These are phyloP conservation scores for Parnassius orleans DNA, from an alignment of 2,888 invertebrate genomes.

Conservation along the genomic window DNA sequence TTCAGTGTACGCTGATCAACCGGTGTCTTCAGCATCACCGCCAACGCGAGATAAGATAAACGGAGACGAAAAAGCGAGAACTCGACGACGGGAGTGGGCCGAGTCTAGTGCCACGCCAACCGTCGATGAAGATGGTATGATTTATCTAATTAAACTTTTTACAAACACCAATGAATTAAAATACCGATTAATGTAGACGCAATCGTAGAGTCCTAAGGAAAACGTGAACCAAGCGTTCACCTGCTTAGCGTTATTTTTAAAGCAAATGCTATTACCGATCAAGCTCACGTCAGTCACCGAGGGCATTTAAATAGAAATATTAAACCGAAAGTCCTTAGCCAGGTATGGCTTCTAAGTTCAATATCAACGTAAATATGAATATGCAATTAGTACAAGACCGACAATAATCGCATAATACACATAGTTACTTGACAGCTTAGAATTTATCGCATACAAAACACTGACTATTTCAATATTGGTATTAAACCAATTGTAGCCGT, in stretches of 20 bases:
- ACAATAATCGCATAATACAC: background rate
- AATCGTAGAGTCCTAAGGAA: too few species aligned
- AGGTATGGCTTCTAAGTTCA: conserved; percentile 11
- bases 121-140: conserved; percentile 48
- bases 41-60: conserved; percentile 90
- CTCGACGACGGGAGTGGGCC: conserved; percentile 77
- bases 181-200: too few species aligned
- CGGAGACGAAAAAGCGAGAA: conserved; percentile 86
- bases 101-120: conserved; percentile 53
- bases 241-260: too few species aligned
- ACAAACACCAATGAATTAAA: too few species aligned
- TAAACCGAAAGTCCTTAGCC: background rate
- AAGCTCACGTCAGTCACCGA: background rate
- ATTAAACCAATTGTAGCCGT: too few species aligned
- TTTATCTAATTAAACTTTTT: too few species aligned
- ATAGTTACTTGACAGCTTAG: background rate
- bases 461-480: too few species aligned
- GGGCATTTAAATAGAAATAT: conserved; percentile 2
- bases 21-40: conserved; percentile 88
- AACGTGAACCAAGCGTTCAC: too few species aligned
- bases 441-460: background rate
- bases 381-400: background rate
- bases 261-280: background rate
- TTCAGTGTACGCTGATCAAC: conserved; percentile 84
- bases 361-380: conserved; percentile 7